phyloP scores from a whole-genome alignment of 2,113 vertebrate genomes.

The Triplophysa siluroides region DNA sequence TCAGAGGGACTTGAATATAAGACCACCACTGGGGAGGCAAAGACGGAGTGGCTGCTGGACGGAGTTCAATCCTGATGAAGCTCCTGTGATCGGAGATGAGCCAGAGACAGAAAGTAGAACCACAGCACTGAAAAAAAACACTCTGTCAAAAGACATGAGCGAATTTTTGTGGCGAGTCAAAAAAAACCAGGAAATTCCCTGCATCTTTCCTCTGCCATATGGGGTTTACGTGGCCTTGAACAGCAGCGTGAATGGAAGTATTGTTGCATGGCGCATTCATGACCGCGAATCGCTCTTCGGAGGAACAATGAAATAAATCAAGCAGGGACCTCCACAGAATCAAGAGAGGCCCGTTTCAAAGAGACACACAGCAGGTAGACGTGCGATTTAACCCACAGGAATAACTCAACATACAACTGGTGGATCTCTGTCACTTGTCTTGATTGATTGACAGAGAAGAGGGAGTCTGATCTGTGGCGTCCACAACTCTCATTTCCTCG shows the following conservation, averaged over 20 bases:
- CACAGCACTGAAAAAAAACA: not conserved
- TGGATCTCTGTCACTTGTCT: constrained; percentile 24
- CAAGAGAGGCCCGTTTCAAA: not conserved
- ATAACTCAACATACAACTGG: constrained; percentile 43
- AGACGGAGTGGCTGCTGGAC: constrained; percentile 54
- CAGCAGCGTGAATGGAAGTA: constrained; percentile 24
- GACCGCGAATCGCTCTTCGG: constrained; percentile 19
- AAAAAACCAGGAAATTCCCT: constrained; percentile 5
- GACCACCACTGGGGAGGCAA: constrained; percentile 57
- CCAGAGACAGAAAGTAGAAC: constrained; percentile 39
- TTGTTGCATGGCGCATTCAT: constrained; percentile 30
- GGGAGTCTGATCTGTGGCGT: not conserved
- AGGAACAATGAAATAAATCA: constrained; percentile 48
- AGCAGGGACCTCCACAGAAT: constrained; percentile 16
- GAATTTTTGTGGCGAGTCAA: constrained; percentile 24
- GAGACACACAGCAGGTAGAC: constrained; percentile 47
- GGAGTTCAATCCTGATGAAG: constrained; percentile 54
- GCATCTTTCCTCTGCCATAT: constrained; percentile 1
- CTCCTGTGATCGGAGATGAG: constrained; percentile 16
- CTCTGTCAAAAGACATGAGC: constrained; percentile 3
- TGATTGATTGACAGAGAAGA: constrained; percentile 25
- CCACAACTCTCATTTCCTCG: constrained; percentile 8
- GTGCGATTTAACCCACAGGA: constrained; percentile 20
- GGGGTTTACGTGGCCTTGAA: constrained; percentile 10
- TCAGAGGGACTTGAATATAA: constrained; percentile 75